These are phyloP conservation scores for Eira barbara DNA, from an alignment of 2,113 vertebrate species.

Conservation along the genomic window DNA sequence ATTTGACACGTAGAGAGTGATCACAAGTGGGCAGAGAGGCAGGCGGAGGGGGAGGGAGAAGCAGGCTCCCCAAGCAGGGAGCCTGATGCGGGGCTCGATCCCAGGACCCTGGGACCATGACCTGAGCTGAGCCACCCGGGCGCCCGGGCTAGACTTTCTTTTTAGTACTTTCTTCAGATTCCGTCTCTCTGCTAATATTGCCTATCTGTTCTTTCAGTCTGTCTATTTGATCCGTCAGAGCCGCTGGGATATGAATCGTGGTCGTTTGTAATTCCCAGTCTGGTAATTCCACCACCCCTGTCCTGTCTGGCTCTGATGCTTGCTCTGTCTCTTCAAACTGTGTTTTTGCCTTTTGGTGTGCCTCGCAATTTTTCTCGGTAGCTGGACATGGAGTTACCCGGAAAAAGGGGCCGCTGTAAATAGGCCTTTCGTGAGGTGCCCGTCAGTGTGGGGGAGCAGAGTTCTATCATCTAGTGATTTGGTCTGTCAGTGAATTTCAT, in stretches of 20 bases:
- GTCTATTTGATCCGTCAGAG: not conserved
- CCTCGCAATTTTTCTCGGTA: not conserved
- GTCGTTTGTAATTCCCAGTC: not conserved
- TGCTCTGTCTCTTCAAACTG: not conserved
- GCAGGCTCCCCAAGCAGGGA: not conserved
- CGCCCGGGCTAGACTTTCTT: not conserved
- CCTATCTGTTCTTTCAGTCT: not conserved
- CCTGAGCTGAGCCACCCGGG: not conserved
- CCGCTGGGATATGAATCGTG: not conserved
- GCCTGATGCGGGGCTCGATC: not conserved
- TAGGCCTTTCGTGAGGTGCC: not conserved
- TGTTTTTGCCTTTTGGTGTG: not conserved
- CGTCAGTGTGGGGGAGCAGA: not conserved
- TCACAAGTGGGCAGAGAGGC: no score
- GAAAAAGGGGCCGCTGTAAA: not conserved
- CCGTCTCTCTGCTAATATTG: not conserved
- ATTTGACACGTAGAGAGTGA: no score
- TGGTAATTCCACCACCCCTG: not conserved
- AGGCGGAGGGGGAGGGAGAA: not conserved
- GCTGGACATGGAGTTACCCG: not conserved
- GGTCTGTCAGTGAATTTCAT: not conserved
- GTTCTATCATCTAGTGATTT: fast-evolving
- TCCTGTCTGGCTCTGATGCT: not conserved
- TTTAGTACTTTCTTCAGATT: not conserved
- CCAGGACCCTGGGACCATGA: not conserved